These are phyloP conservation scores for Crocodylus rhombifer DNA, from an alignment of 2,797 vertebrate genomes.

Conservation along the genomic window DNA sequence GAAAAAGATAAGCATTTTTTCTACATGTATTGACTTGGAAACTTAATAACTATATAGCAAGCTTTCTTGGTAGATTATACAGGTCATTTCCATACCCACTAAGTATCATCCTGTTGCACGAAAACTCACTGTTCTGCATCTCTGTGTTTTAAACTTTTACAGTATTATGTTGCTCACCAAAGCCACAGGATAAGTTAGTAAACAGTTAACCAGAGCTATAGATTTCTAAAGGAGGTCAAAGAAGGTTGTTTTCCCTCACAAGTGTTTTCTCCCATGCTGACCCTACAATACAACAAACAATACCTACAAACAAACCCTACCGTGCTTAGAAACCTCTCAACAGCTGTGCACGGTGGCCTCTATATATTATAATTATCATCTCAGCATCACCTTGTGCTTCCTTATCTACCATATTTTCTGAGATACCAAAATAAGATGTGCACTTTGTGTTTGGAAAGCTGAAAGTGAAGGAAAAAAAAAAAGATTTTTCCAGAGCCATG, in stretches of 20 bases:
- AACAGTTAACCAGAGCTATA: not conserved
- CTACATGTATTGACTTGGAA: slow-evolving; percentile 16
- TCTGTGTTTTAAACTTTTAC: not conserved
- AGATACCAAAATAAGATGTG: not conserved
- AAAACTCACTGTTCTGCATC: not conserved
- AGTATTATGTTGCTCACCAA: not conserved
- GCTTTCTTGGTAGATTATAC: not conserved
- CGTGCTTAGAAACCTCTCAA: too few relatives aligned
- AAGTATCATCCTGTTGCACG: not conserved
- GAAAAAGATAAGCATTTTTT: not conserved
- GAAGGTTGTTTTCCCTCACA: not conserved
- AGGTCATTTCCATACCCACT: not conserved
- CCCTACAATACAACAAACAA: not conserved
- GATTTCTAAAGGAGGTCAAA: not conserved
- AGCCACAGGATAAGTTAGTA: not conserved
- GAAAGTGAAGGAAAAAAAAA: not conserved
- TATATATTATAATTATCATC: not conserved
- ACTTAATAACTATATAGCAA: not conserved
- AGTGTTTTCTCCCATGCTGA: not conserved
- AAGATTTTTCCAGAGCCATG: too few relatives aligned
- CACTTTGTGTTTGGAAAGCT: not conserved
- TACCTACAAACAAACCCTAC: too few relatives aligned
- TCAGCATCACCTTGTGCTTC: not conserved
- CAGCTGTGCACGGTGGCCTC: not conserved
- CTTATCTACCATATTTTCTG: not conserved